Percentiles rank a stretch among this genome's conserved stretches.
Evolutionary conservation across 2,113 vertebrate genomes (phyloP).

Genomic region (Leptosomus discolor): DNA sequence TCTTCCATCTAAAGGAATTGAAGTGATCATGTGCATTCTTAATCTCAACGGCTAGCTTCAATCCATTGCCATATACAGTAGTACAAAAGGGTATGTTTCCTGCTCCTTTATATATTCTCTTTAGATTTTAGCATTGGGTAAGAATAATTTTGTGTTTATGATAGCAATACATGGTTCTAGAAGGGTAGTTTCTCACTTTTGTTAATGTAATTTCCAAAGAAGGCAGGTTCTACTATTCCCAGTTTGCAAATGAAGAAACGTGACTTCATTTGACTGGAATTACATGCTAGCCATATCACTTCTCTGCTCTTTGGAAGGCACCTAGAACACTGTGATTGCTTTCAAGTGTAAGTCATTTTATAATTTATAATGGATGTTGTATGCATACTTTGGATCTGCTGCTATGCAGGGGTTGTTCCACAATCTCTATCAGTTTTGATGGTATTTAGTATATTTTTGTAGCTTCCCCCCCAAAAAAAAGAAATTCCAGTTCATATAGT

Average conservation of each 20-base stretch:
- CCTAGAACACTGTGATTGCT: background rate
- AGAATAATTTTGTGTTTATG: background rate
- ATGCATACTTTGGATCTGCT: background rate
- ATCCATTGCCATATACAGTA: background rate
- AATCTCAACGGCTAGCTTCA: constrained; percentile 2
- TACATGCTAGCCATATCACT: background rate
- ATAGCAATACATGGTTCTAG: background rate
- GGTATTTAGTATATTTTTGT: background rate
- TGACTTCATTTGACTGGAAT: background rate
- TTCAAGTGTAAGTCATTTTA: background rate
- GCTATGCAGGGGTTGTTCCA: background rate
- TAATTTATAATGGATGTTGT: background rate
- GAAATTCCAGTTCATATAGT: background rate
- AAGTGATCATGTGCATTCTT: background rate
- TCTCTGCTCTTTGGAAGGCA: background rate
- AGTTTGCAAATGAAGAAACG: background rate
- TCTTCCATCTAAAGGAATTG: background rate
- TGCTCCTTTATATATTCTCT: background rate
- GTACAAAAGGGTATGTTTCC: background rate
- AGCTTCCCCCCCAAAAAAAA: background rate
- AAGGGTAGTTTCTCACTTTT: background rate
- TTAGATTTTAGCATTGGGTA: background rate
- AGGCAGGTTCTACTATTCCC: background rate
- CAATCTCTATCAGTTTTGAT: background rate
- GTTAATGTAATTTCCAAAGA: background rate